Base-by-base conservation (phyloP, 2,797 vertebrate genomes). In the Philypnodon macrostomus region DNA sequence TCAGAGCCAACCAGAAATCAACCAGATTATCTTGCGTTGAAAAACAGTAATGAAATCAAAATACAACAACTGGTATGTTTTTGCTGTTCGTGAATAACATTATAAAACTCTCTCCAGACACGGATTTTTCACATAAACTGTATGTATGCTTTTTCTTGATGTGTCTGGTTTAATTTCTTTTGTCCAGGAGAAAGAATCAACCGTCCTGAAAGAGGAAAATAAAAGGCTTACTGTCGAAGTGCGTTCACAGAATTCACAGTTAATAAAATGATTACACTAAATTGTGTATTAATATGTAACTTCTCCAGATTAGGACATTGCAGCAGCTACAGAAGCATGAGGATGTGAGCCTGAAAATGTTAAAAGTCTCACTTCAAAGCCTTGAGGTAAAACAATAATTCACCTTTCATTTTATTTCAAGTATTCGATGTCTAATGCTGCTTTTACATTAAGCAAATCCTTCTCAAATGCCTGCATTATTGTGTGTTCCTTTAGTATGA, bases 141-240 rank as follows among this genome's bases (percentile, higher is more conserved):
- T n/a, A n/a, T n/a, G n/a, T n/a, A n/a, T n/a, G n/a, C n/a, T n/a
- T n/a, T n/a, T n/a, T n/a, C n/a, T n/a, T n/a, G n/a, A n/a, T n/a
- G n/a, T n/a, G n/a, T n/a, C n/a, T n/a, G n/a, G n/a, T n/a, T n/a
- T n/a, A n/a, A n/a, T n/a, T 30, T 3, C 48, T 27, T 58, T 23
- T 39, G 16, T 59, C 35, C 45, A 87, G 85, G 67, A 82, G 38
- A 51, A 56, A 3, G 63, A 83, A 59, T 53, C 36, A 6, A 32
- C 3, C 1, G 2, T 6, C 14, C 11, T 74, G 15, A 69, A 55
- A 29, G 50, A 79, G 24, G 41, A 78, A 46, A 78, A 79, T 44
- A 64, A 73, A 40, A 70, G 50, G 19, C 58, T 80, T 17, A 3
- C 17, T 12, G 14, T 29, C 60, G 53, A 79, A 70, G 85, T 84